phyloP scores from a whole-genome alignment of 2,888 invertebrate species.

The Brenthis ino region DNA sequence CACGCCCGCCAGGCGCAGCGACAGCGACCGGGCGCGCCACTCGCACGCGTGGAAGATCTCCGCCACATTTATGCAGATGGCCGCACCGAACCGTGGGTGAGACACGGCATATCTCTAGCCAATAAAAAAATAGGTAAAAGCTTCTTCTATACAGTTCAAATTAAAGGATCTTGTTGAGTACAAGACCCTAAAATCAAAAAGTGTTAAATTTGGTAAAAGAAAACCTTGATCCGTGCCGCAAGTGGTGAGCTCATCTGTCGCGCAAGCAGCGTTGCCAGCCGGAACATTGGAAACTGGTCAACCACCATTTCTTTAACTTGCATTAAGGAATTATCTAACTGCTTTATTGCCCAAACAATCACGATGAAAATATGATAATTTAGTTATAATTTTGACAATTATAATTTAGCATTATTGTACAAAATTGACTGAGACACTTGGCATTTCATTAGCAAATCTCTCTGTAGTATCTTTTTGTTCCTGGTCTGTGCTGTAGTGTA shows the following conservation, averaged over 20 bases:
- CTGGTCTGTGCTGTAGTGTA: no score
- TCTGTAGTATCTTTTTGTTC: no score
- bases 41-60: constrained; percentile 45
- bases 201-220: no score
- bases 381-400: no score
- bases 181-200: background rate
- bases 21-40: constrained; percentile 48
- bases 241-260: constrained; percentile 55
- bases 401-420: no score
- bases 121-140: background rate
- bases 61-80: constrained; percentile 47
- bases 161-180: background rate
- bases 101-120: constrained; percentile 47
- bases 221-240: constrained; percentile 52
- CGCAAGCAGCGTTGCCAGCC: constrained; percentile 53
- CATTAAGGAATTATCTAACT: background rate
- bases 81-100: constrained; percentile 48
- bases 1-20: constrained; percentile 44
- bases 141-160: no score
- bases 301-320: constrained; percentile 27
- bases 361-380: no score
- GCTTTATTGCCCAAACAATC: no score
- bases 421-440: no score
- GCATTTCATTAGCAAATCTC: no score
- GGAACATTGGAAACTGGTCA: constrained; percentile 54